Percentiles rank a stretch among this genome's conserved stretches.
Conservation (phyloP, 2,888 invertebrate genomes). For the Thumatha senex region DNA sequence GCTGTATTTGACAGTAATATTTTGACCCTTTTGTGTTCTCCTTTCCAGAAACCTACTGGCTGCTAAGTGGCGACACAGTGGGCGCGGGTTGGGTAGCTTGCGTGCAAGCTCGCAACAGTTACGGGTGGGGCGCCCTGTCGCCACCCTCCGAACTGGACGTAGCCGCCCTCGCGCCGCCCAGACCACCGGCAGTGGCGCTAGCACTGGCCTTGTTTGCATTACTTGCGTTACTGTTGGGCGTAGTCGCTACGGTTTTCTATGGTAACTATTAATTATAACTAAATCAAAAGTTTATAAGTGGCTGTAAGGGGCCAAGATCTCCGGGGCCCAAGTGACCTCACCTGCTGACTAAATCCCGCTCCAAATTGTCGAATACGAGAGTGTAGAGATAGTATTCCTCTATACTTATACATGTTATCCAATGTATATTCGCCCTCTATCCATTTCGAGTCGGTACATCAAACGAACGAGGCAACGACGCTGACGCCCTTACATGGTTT, state of each 20-base stretch:
- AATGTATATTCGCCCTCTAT: too few species aligned
- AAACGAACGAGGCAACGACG: too few species aligned
- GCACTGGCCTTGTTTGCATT: slow-evolving; percentile 85
- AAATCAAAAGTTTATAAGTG: background rate
- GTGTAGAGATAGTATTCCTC: too few species aligned
- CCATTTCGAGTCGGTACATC: too few species aligned
- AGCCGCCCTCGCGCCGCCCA: slow-evolving; percentile 41
- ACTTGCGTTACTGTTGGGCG: slow-evolving; percentile 60
- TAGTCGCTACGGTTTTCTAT: slow-evolving; percentile 54
- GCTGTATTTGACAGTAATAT: too few species aligned
- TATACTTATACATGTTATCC: too few species aligned
- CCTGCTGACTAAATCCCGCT: too few species aligned
- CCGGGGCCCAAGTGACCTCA: too few species aligned
- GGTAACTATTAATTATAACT: slow-evolving; percentile 50
- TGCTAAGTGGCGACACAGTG: slow-evolving; percentile 86
- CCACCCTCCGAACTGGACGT: slow-evolving; percentile 81
- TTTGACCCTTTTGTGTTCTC: too few species aligned
- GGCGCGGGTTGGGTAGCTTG: slow-evolving; percentile 88
- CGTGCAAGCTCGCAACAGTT: slow-evolving; percentile 90
- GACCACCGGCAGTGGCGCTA: slow-evolving; percentile 82
- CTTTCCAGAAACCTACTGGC: slow-evolving; percentile 89
- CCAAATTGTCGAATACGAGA: too few species aligned
- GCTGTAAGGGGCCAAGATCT: too few species aligned
- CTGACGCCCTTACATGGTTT: too few species aligned
- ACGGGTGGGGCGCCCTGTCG: slow-evolving; percentile 93